These are phyloP conservation scores for Microplitis mediator DNA, from an alignment of 1,140 invertebrate genomes.

Conservation along the genomic window DNA sequence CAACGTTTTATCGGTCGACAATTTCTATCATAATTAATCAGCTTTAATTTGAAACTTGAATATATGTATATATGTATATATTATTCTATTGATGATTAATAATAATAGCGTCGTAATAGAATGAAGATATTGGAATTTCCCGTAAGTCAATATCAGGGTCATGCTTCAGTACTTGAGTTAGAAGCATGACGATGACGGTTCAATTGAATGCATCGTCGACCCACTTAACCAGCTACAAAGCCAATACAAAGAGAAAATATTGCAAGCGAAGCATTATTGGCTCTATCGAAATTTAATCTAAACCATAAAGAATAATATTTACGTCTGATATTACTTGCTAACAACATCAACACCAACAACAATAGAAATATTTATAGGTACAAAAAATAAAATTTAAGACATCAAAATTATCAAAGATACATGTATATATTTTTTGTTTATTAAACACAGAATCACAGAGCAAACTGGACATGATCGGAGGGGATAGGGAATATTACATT, in stretches of 20 bases:
- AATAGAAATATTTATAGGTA: not conserved
- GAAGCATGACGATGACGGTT: constrained; percentile 1
- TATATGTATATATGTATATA: no score
- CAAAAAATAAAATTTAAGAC: constrained; percentile 19
- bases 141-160: constrained; percentile 22
- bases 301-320: not conserved
- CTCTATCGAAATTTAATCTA: not conserved
- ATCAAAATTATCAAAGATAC: constrained; percentile 35
- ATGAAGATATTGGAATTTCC: not conserved
- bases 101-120: not conserved
- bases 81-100: no score
- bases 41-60: no score
- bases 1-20: no score
- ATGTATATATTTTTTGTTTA: constrained; percentile 42
- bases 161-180: constrained; percentile 4
- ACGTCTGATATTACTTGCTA: not conserved
- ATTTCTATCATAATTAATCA: no score
- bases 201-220: constrained; percentile 9
- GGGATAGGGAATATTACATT: constrained; percentile 41
- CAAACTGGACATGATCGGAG: constrained; percentile 53
- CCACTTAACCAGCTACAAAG: constrained; percentile 3
- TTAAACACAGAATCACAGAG: constrained; percentile 59
- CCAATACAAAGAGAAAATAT: not conserved
- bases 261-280: not conserved
- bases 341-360: not conserved